These are phyloP conservation scores for Ginglymostoma cirratum DNA, from an alignment of 2,113 vertebrate species.

Conservation along the genomic window DNA sequence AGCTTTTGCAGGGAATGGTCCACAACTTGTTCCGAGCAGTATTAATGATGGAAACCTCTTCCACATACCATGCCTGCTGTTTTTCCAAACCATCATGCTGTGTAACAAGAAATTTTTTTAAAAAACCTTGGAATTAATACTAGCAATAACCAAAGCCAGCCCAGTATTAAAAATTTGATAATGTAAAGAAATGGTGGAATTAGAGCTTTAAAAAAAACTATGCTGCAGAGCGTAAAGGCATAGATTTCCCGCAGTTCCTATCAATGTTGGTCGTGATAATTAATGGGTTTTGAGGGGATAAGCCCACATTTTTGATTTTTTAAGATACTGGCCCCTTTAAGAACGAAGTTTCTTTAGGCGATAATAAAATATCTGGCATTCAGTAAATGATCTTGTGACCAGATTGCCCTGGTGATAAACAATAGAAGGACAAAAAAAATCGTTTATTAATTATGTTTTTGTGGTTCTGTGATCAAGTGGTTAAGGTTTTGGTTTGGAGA, in stretches of 20 bases:
- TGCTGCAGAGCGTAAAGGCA: background rate
- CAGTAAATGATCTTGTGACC: background rate
- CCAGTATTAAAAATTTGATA: background rate
- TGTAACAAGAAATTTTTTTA: background rate
- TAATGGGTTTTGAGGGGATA: background rate
- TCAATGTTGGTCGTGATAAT: background rate
- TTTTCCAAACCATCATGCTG: slow-evolving; percentile 44
- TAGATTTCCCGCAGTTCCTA: background rate
- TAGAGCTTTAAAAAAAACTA: background rate
- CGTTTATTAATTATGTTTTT: background rate
- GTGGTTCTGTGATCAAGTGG: no score
- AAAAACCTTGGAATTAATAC: background rate
- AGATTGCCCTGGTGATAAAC: background rate
- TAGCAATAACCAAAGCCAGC: background rate
- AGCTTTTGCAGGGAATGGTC: slow-evolving; percentile 41
- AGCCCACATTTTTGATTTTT: background rate
- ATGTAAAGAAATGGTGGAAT: background rate
- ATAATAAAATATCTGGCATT: background rate
- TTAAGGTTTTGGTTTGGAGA: background rate
- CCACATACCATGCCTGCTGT: slow-evolving; percentile 44
- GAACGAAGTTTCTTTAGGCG: background rate
- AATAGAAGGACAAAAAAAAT: background rate
- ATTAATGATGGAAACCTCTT: slow-evolving; percentile 43
- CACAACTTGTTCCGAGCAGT: slow-evolving; percentile 41
- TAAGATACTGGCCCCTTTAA: background rate